Conservation (phyloP, 2,888 invertebrate species). For the Archips xylosteana region DNA sequence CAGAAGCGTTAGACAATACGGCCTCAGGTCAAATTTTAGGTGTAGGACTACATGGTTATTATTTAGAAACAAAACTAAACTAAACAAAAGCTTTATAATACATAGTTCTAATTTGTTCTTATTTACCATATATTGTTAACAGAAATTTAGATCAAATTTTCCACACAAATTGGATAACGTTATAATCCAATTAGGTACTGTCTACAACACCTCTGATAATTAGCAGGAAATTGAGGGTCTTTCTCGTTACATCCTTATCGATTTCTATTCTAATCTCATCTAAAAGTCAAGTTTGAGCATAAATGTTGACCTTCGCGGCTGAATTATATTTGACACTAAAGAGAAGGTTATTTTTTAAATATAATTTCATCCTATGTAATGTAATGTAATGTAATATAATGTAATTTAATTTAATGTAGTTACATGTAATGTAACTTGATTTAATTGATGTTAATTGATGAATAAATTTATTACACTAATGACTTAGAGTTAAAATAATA, state of each 20-base stretch:
- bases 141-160: not conserved
- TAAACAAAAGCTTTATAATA: not conserved
- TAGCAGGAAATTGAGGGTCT: slow-evolving; percentile 7
- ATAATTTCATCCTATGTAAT: too few species aligned
- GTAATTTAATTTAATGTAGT: too few species aligned
- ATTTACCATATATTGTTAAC: not conserved
- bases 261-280: slow-evolving; percentile 7
- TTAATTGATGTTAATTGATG: too few species aligned
- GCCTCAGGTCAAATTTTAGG: too few species aligned
- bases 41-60: too few species aligned
- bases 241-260: not conserved
- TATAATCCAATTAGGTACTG: slow-evolving; percentile 12
- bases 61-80: not conserved
- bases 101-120: not conserved
- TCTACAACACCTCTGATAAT: slow-evolving; percentile 8
- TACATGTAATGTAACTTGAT: too few species aligned
- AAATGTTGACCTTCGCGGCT: not conserved
- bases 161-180: not conserved
- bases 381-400: too few species aligned
- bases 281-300: not conserved
- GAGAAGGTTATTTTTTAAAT: too few species aligned
- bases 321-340: too few species aligned
- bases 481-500: too few species aligned
- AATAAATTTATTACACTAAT: too few species aligned
- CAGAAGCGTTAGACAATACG: too few species aligned